Base-by-base conservation (phyloP, 2,888 invertebrate species). In the Cheilosia vernalis region DNA sequence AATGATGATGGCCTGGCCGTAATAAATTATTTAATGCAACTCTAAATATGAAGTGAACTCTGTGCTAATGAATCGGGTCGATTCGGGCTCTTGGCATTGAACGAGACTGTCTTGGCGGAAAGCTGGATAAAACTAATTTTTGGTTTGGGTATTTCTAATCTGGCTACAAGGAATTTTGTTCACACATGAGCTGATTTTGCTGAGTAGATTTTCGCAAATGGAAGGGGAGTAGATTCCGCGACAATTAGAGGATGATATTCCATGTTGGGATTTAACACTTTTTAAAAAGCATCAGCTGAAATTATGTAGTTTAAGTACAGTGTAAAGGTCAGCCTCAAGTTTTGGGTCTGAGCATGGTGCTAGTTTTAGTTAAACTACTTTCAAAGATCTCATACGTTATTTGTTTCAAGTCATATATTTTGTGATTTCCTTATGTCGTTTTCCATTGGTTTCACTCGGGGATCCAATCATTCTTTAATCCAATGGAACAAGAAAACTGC, bases 1-100 rank as follows among this genome's bases (percentile, higher is more conserved):
- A 74, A 84, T 74, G 79, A 79, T 73, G 58, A 67, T 74, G 58
- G 69, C 15, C 64, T 56, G 53, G 30, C 69, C 73, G 63, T 79
- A 56, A 69, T 79, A 74, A 84, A 79, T 84, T 64, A 84, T 84
- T 79, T 66, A 80, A 58, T 53, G 63, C 63, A 49, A 33, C 74
- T 74, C 64, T 40, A 27, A 10, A 2, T 33, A 37, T 37, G 13
- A 37, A 4, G 44, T 74, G 64, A 70, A 49, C 63, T 56, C 44
- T 40, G 10, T 37, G 10, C 67, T 74, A 64, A 79, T 79, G 63
- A 74, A 63, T 67, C 42, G 30, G 30, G 63, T 61, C 40, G 70
- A 37, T 40, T 70, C 15, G 55, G 44, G 37, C 7, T 47, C 53
- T 67, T 55, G 70, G 64, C 30, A 55, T 55, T 80, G 76, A 77